Base-by-base conservation (phyloP, 2,888 invertebrate genomes). In the Troides helena region DNA sequence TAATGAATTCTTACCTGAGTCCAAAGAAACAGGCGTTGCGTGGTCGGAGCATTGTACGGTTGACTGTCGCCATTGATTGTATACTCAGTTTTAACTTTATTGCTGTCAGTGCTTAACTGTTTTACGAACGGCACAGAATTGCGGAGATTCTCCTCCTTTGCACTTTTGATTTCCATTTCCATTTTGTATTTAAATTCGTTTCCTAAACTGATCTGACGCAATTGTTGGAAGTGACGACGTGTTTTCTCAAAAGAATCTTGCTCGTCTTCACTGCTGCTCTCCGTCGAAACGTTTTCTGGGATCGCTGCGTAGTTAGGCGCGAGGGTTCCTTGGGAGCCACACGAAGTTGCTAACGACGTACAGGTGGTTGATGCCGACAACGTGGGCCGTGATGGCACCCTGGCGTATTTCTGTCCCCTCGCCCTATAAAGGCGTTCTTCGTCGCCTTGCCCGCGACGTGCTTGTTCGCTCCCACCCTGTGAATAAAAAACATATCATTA, bases 101-200 rank as follows among this genome's bases (percentile, higher is more conserved):
- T 93, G 73, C 85, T 89, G 76, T 94, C 94, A 72, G 90, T 91
- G 72, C 94, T 94, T 70, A 95, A 86, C 82, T 94, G 94, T 76
- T 94, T 90, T 0, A 94, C 94, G 76, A 92, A 95, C 46, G 95
- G 94, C 74, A 94, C 89, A n/a, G 93, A 92, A 78, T 92, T 94
- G 30, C 94, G 89, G 70, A 95, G 81, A 80, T 94, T 95, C 77
- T 94, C 94, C 67, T 94, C 93, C 75, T 94, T 94, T 46, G 93
- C 94, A 74, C 86, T 89, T 81, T 94, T 94, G 67, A 94, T 94
- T 83, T 95, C 95, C 95, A 95, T 94, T 84, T 95, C 94, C 92
- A 93, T 93, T 78, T 93, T 93, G 85, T 93, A 93, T 87, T 93
- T 95, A 76, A 94, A 94, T 75, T 94, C 93, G 84, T 94, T 94